Evolutionary conservation across 2,888 invertebrate genomes (phyloP), one percentile per base, ranked within the genome.

Genomic region (Rotaria sp.): DNA sequence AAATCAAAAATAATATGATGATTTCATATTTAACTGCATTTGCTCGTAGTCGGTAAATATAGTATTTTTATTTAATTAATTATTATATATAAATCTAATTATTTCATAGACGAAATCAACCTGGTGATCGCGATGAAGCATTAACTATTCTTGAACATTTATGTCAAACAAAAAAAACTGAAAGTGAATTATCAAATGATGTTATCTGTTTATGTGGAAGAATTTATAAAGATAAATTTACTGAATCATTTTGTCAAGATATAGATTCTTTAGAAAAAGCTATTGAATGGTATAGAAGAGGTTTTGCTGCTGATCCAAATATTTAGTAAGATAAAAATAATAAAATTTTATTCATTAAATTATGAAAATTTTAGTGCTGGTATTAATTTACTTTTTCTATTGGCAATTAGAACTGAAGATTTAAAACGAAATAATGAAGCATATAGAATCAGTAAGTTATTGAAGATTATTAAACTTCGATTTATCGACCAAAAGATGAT

Each of bases 121-220:
- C 95, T 89, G 97, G 97, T 0, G 99, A 99, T 91, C 93, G 98
- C 85, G 96, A 97, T 90, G 95, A 95, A 89, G 98, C 98, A 0
- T 92, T 99, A 52, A 93, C 94, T 90, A 96, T 97, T 0, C 97
- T 98, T 88, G 94, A 95, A 50, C 94, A 95, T 89, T 91, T 92
- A 87, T 88, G 87, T 84, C 41, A 85, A 86, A 84, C 41, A 13
- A 94, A 96, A 88, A 94, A 95, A 91, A 89, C 89, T 50, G 95
- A 95, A 90, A 97, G 97, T 90, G 96, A 96, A 90, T 94, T 95
- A 89, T 96, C 97, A 89, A 97, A 98, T 0, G 99, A 99, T 91
- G 96, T 98, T 94, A 92, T 99, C 84, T 98, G 99, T 90, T 93
- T 99, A 7, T 98, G 97, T 90, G 99, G 99, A 0, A 94, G 99